Base-by-base conservation (phyloP, 1,140 invertebrate genomes). In the Aphidius gifuensis region DNA sequence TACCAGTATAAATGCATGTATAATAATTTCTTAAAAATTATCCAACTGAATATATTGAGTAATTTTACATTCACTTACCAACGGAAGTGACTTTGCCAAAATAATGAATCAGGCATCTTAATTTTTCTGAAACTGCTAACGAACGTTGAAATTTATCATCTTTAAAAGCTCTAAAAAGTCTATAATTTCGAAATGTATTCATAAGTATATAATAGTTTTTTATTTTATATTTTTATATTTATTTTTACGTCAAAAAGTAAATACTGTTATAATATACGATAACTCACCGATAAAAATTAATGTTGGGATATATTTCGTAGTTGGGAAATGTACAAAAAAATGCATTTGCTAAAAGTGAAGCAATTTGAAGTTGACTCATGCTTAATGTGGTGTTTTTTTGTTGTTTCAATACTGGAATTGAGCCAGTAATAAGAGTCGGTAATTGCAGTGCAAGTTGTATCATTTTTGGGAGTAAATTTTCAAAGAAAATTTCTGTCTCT, bases 311-410 rank as follows among this genome's bases (percentile, higher is more conserved):
- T 48, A 78, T 84, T n/a, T 80, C 74, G 75, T 90, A 91, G 74
- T 90, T 82, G 8, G 95, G 94, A 83, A 96, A 98, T 59, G 96
- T 98, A 77, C 93, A 97, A 61, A 98, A 89, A 80, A 99, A 98
- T 23, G 93, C 95, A 84, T 98, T 98, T 2, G 95, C 94, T 60
- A 98, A 76, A 44, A 99, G 79, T 72, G 87, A 90, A 4, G 92
- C 87, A 55, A 94, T 87, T 84, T 99, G 96, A 53, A 90, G 81
- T 74, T 97, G 94, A 69, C 87, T 93, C 16, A 92, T 73, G 54
- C 87, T 89, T 5, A 92, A 74, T 9, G 84, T 84, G 32, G 76
- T 76, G 65, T 82, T 85, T 49, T 72, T 80, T 47, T 84, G 81
- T 16, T 16, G 16, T 68, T 85, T 87, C 5, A 96, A 80, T 23